phyloP scores from a whole-genome alignment of 2,888 invertebrate species.

The Phorcus lineatus region DNA sequence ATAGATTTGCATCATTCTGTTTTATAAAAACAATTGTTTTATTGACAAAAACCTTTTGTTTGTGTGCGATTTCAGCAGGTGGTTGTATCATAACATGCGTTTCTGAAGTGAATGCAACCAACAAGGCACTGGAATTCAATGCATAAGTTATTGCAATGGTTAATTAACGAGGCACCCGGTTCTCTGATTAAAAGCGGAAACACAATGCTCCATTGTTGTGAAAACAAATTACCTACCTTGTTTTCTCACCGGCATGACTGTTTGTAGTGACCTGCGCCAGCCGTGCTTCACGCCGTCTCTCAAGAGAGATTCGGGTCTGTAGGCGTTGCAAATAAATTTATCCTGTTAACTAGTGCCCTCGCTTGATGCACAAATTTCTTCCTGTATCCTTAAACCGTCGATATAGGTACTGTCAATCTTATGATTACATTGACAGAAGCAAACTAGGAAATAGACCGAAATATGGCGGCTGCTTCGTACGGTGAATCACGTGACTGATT shows the following conservation, averaged over 20 bases:
- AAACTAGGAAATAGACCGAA: slow-evolving; percentile 38
- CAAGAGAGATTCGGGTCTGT: not conserved
- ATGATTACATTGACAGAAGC: not conserved
- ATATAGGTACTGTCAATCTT: not conserved
- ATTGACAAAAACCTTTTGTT: no score
- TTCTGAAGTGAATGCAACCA: not conserved
- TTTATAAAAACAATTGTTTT: not conserved
- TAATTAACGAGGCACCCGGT: not conserved
- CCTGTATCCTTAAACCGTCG: not conserved
- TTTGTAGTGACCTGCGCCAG: not conserved
- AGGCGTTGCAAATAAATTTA: not conserved
- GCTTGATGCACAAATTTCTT: not conserved
- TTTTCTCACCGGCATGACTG: slow-evolving; percentile 68
- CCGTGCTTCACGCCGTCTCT: not conserved
- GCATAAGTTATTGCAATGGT: not conserved
- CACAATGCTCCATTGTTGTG: not conserved
- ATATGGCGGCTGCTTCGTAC: slow-evolving; percentile 41
- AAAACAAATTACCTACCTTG: slow-evolving; percentile 54
- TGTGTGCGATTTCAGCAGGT: no score
- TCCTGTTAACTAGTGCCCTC: not conserved
- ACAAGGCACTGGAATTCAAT: not conserved
- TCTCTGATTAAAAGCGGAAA: not conserved
- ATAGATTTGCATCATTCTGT: not conserved
- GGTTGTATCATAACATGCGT: no score
- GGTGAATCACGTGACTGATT: slow-evolving; percentile 38